Evolutionary conservation across 2,797 vertebrate genomes (phyloP).

Genomic region (Myotis findleyi): DNA sequence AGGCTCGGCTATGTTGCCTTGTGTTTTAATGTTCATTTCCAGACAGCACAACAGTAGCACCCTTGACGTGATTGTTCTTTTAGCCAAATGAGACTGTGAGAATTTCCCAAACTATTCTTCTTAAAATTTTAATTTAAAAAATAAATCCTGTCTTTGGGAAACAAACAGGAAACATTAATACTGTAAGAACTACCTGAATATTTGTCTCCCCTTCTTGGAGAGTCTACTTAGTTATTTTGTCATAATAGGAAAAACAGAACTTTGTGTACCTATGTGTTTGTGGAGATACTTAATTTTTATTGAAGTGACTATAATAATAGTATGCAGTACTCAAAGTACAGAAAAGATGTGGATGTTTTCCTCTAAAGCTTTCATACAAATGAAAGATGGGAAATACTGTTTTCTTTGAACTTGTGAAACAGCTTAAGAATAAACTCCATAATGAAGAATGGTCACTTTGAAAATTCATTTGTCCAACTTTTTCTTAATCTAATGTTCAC

Average conservation of each 20-base stretch:
- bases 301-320: neutral
- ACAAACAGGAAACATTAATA: conserved; percentile 43
- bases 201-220: neutral
- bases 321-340: neutral
- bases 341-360: conserved; percentile 30
- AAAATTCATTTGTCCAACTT: conserved; percentile 21
- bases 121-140: conserved; percentile 35
- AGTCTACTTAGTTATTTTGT: conserved; percentile 42
- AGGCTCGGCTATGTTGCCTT: too few species aligned
- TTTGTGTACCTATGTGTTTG: neutral
- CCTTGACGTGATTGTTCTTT: neutral
- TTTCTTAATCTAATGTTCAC: conserved; percentile 14
- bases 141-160: neutral
- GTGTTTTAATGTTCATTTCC: conserved; percentile 1
- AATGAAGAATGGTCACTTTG: neutral
- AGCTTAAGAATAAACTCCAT: neutral
- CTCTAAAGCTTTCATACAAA: conserved; percentile 39
- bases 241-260: neutral
- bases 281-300: conserved; percentile 47
- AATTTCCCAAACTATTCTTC: neutral
- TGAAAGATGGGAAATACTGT: conserved; percentile 10
- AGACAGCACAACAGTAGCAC: neutral
- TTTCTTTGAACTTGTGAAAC: conserved; percentile 19
- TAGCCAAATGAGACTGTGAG: neutral
- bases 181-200: conserved; percentile 20